Percentiles rank a stretch among this genome's conserved stretches.
Conservation (phyloP, 2,797 vertebrate genomes). For the Nasua narica region DNA sequence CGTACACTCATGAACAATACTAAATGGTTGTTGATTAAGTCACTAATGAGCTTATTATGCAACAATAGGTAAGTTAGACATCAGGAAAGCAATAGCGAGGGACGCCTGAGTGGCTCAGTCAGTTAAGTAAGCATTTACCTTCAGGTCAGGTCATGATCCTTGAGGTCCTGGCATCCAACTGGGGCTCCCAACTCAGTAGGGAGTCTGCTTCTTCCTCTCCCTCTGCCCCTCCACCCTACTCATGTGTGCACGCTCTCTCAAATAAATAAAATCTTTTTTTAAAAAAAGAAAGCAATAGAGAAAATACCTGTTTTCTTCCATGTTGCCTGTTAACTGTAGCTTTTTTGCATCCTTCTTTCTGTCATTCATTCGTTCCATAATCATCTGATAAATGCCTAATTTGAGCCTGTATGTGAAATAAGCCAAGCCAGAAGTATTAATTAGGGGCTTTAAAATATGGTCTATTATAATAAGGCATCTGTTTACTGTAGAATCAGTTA, state of each 20-base stretch:
- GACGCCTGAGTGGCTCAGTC: not conserved
- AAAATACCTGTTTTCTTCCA: not conserved
- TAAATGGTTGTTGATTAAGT: not conserved
- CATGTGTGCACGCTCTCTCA: not conserved
- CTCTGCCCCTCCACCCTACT: not conserved
- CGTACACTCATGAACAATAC: not conserved
- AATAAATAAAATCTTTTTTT: not conserved
- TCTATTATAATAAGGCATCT: not conserved
- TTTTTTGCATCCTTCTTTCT: not conserved
- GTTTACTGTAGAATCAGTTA: not conserved
- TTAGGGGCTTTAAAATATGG: not conserved
- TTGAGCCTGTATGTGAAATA: not conserved
- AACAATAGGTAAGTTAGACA: not conserved
- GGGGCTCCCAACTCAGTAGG: not conserved
- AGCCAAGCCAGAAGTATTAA: not conserved
- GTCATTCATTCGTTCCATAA: not conserved
- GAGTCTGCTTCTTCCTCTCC: not conserved
- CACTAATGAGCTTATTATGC: not conserved
- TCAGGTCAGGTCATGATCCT: not conserved
- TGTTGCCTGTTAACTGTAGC: not conserved
- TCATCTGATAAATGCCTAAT: not conserved
- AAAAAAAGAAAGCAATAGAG: not conserved
- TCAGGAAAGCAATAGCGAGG: not conserved
- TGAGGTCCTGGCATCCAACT: not conserved
- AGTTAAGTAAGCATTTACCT: not conserved